These are phyloP conservation scores for Hystrix cristata DNA, from an alignment of 2,113 vertebrate species.

Conservation along the genomic window DNA sequence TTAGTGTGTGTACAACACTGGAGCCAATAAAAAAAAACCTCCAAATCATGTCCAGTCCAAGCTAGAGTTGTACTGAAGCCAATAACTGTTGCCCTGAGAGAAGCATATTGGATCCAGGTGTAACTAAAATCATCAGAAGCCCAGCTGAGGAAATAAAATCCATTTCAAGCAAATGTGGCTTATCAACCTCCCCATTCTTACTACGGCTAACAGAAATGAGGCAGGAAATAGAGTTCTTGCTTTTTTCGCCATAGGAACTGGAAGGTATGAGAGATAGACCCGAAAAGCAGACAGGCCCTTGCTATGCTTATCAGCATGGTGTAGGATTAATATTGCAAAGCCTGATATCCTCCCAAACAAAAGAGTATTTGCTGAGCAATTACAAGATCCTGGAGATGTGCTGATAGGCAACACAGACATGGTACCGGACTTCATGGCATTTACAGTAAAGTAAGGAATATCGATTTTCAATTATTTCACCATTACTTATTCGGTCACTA, in stretches of 20 bases:
- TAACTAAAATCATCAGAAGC: conserved; percentile 83
- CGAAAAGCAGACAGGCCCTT: conserved; percentile 17
- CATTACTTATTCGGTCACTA: background rate
- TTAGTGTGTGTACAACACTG: conserved; percentile 31
- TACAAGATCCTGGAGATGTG: background rate
- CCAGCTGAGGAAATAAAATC: conserved; percentile 68
- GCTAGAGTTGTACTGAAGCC: conserved; percentile 68
- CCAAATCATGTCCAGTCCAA: conserved; percentile 57
- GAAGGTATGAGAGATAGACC: conserved; percentile 60
- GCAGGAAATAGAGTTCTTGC: conserved; percentile 61
- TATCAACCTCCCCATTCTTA: conserved; percentile 65
- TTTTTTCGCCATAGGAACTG: conserved; percentile 58
- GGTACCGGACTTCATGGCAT: background rate
- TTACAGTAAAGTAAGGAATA: background rate
- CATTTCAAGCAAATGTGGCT: conserved; percentile 77
- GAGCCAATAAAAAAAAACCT: conserved; percentile 52
- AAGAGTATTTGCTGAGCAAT: background rate
- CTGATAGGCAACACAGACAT: background rate
- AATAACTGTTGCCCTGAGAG: conserved; percentile 65
- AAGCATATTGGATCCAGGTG: conserved; percentile 62
- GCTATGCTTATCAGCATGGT: background rate
- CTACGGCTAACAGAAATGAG: conserved; percentile 75
- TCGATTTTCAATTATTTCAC: background rate
- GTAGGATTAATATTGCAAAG: background rate
- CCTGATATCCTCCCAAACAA: background rate